These are phyloP conservation scores for Piprites chloris DNA, from an alignment of 2,113 vertebrate genomes.

Conservation along the genomic window DNA sequence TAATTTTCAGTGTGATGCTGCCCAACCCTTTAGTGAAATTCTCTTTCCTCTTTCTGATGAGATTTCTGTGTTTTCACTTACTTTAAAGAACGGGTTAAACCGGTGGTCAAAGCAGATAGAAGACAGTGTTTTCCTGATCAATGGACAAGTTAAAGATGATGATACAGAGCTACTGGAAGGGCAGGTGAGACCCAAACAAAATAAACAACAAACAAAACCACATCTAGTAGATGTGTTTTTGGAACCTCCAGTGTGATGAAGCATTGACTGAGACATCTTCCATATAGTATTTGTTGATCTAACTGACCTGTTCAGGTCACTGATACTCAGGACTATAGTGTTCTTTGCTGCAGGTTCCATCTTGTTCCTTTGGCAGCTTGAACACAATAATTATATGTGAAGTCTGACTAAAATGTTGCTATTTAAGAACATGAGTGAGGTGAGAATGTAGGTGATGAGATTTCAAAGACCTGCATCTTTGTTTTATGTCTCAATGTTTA, in stretches of 20 bases:
- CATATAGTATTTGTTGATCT: not conserved
- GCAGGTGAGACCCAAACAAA: conserved; percentile 75
- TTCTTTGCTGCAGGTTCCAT: not conserved
- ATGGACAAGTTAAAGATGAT: conserved; percentile 79
- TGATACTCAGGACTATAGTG: not conserved
- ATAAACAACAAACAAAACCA: no score
- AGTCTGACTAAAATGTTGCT: not conserved
- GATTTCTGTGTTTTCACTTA: not conserved
- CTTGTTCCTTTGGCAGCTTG: not conserved
- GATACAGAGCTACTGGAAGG: conserved; percentile 83
- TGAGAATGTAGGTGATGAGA: not conserved
- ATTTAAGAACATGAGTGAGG: not conserved
- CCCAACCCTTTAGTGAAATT: not conserved
- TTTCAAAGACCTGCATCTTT: accelerated
- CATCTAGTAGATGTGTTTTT: not conserved
- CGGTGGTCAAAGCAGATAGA: conserved; percentile 87
- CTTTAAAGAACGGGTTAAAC: conserved; percentile 83
- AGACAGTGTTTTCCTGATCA: conserved; percentile 82
- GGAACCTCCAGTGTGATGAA: not conserved
- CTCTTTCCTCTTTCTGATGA: not conserved
- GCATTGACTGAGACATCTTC: not conserved
- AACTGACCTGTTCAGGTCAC: not conserved
- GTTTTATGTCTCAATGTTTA: not conserved
- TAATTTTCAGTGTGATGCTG: not conserved
- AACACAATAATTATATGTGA: not conserved